phyloP scores from a whole-genome alignment of 2,113 vertebrate species.

The Dissostichus mawsoni region DNA sequence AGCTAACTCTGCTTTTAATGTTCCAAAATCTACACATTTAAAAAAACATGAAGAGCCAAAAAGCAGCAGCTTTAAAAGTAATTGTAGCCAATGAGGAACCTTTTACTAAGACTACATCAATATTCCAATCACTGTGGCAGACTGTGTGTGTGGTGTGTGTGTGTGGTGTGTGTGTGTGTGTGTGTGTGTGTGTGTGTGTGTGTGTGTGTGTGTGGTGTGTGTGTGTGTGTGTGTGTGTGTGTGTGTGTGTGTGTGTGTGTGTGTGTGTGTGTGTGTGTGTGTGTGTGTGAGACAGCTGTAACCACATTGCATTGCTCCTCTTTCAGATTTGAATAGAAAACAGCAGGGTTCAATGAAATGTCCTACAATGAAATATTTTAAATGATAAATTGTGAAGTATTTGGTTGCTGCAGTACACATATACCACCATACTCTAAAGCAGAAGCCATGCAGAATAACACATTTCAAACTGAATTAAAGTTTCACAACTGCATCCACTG shows the following conservation, averaged over 20 bases:
- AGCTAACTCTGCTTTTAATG: not conserved
- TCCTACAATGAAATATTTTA: not conserved
- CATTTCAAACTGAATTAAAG: not conserved
- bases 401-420: not conserved
- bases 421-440: not conserved
- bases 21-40: not conserved
- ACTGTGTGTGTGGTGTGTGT: conserved; percentile 18
- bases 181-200: conserved; percentile 16
- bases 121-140: conserved; percentile 29
- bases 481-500: not conserved
- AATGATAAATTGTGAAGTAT: not conserved
- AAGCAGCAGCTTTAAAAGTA: not conserved
- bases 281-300: not conserved
- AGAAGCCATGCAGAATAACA: not conserved
- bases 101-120: conserved; percentile 35
- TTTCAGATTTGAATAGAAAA: not conserved
- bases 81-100: conserved; percentile 21
- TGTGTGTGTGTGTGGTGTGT: not conserved
- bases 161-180: conserved; percentile 21
- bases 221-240: conserved; percentile 18
- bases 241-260: conserved; percentile 17
- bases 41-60: not conserved
- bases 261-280: conserved; percentile 12
- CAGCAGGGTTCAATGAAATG: not conserved
- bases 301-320: conserved; percentile 15